Conservation (phyloP, 2,888 invertebrate species). For the Euzophera pinguis region DNA sequence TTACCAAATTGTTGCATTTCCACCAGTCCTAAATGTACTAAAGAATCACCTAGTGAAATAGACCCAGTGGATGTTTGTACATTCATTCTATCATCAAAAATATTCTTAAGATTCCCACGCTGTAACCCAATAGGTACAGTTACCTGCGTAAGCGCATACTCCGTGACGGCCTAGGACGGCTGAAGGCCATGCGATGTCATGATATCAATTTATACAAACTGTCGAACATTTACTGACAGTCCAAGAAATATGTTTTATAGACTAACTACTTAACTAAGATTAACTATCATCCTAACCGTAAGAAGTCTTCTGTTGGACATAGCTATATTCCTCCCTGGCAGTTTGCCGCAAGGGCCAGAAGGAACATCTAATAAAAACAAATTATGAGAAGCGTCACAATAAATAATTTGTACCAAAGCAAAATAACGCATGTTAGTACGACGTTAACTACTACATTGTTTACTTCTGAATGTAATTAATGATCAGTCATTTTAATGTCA, state of each 20-base stretch:
- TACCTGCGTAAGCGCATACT: slow-evolving; percentile 8
- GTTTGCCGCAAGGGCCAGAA: no score
- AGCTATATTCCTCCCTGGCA: no score
- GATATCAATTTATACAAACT: slow-evolving; percentile 1
- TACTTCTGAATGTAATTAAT: not conserved
- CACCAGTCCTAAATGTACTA: no score
- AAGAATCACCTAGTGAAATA: no score
- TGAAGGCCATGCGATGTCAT: slow-evolving; percentile 12
- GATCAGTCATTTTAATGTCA: slow-evolving; percentile 1
- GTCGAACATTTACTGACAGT: not conserved
- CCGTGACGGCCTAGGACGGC: slow-evolving; percentile 19
- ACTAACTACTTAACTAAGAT: not conserved
- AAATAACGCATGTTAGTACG: not conserved
- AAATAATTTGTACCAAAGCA: no score
- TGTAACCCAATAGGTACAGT: slow-evolving; percentile 1
- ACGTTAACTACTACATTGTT: not conserved
- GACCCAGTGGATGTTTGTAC: no score
- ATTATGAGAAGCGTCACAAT: no score
- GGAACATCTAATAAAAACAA: no score
- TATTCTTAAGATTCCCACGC: slow-evolving; percentile 3
- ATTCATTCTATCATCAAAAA: not conserved
- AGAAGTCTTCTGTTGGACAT: no score
- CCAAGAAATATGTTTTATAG: not conserved
- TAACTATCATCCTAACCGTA: no score
- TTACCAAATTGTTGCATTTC: no score